phyloP scores from a whole-genome alignment of 2,113 vertebrate species.

The Hyperopisus bebe region DNA sequence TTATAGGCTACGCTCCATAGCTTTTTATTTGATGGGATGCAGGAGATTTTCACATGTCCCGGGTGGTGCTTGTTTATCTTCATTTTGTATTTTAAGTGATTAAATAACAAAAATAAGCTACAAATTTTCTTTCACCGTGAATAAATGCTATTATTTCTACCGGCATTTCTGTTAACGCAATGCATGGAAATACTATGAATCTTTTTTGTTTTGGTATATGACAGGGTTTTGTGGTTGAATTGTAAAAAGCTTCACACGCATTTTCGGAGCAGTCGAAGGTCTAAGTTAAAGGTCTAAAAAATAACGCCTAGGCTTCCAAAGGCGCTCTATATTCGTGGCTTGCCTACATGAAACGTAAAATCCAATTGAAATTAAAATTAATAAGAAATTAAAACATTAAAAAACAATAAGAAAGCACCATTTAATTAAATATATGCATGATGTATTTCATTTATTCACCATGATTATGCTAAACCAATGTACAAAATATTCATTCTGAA shows the following conservation, averaged over 20 bases:
- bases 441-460: not conserved
- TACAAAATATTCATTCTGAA: not conserved
- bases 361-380: not conserved
- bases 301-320: not conserved
- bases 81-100: not conserved
- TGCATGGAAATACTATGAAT: not conserved
- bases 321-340: not conserved
- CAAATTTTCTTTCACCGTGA: not conserved
- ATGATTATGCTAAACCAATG: not conserved
- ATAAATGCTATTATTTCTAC: not conserved
- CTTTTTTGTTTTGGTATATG: not conserved
- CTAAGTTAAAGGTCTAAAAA: not conserved
- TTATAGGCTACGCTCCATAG: not conserved
- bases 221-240: not conserved
- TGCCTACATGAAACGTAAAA: not conserved
- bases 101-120: not conserved
- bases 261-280: not conserved
- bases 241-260: not conserved
- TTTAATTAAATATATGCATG: no score
- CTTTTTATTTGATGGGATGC: not conserved
- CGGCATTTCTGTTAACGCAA: not conserved
- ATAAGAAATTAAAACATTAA: not conserved
- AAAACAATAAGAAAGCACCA: not conserved
- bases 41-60: not conserved
- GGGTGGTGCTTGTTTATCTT: not conserved